These are phyloP conservation scores for Megaceryle maxima DNA, from an alignment of 2,113 vertebrate species.

Conservation along the genomic window DNA sequence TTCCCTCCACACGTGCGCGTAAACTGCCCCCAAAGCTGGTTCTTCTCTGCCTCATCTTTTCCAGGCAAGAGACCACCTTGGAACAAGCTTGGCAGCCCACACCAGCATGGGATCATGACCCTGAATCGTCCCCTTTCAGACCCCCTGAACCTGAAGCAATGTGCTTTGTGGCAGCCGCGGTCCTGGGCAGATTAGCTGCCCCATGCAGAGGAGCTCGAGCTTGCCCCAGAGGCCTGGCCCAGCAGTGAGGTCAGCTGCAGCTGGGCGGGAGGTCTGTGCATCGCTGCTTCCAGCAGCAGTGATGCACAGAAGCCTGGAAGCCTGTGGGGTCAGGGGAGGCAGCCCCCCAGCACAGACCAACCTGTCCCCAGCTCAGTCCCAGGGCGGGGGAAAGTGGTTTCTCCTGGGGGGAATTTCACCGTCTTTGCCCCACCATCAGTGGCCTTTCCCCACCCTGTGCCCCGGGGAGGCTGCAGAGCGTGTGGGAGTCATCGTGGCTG, in stretches of 20 bases:
- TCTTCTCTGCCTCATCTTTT: background rate
- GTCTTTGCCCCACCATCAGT: background rate
- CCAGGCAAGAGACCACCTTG: conserved; percentile 46
- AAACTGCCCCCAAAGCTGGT: background rate
- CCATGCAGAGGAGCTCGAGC: background rate
- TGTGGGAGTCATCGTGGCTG: too few species aligned
- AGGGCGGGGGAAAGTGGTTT: background rate
- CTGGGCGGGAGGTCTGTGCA: background rate
- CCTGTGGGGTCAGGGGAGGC: background rate
- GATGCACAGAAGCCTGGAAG: background rate
- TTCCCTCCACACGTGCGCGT: background rate
- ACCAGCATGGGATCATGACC: conserved; percentile 72
- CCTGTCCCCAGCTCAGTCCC: background rate
- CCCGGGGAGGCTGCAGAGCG: background rate
- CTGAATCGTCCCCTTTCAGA: conserved; percentile 84
- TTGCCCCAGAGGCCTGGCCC: background rate
- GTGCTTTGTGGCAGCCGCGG: conserved; percentile 87
- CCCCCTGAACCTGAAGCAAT: conserved; percentile 92
- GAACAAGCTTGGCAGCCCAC: conserved; percentile 71
- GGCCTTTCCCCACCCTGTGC: background rate
- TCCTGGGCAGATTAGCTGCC: conserved; percentile 66
- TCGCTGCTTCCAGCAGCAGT: background rate
- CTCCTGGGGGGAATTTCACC: background rate
- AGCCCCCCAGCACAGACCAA: background rate
- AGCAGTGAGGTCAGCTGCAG: background rate